Conservation (phyloP, 2,888 invertebrate genomes). For the Lepidonotus clava region DNA sequence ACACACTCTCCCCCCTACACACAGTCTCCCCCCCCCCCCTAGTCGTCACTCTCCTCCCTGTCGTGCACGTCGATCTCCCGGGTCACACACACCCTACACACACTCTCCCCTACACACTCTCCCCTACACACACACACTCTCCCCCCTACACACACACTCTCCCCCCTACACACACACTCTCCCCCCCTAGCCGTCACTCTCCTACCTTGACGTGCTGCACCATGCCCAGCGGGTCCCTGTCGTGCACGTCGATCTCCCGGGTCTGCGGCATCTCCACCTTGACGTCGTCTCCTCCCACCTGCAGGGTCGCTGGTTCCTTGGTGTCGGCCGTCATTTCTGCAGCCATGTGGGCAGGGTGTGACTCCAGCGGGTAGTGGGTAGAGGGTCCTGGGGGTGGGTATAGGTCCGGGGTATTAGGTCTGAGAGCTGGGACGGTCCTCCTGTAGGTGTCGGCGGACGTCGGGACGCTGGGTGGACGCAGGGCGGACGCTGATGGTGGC, state of each 20-base stretch:
- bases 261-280: slow-evolving; percentile 53
- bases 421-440: not conserved
- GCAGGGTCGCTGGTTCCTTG: slow-evolving; percentile 50
- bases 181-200: not conserved
- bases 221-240: slow-evolving; percentile 66
- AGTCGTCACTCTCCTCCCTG: not conserved
- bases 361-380: not conserved
- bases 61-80: not conserved
- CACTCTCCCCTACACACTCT: no score
- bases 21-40: not conserved
- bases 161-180: no score
- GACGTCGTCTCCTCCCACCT: slow-evolving; percentile 49
- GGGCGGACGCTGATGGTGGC: slow-evolving; percentile 11
- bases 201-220: slow-evolving; percentile 67
- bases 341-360: slow-evolving; percentile 10
- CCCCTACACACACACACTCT: not conserved
- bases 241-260: slow-evolving; percentile 64
- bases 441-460: not conserved
- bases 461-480: not conserved
- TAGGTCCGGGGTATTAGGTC: slow-evolving; percentile 5
- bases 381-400: not conserved
- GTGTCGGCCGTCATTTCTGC: slow-evolving; percentile 51
- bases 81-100: not conserved
- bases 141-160: not conserved
- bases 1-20: not conserved